Evolutionary conservation across 2,888 invertebrate genomes (phyloP), one percentile per base, ranked within the genome.

Genomic region (Cynaeus angustus): DNA sequence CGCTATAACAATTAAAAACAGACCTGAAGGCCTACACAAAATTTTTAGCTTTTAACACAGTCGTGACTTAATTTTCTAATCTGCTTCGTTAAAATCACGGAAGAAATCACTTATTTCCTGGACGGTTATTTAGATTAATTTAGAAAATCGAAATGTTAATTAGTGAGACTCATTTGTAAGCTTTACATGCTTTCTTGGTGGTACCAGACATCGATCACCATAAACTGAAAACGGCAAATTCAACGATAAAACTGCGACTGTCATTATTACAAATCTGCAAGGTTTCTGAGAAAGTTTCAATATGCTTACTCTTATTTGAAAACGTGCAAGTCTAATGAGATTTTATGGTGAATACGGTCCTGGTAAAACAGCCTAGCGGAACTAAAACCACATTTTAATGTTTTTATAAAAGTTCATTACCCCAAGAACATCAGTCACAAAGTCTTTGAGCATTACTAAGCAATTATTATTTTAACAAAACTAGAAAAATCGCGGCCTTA

Each of bases 301-400:
- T 52, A 52, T 59, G 66, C 66, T 67, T 67, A 67, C 48, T 67
- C 66, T 66, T 66, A 66, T 66, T 66, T 66, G 62, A 68, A 55
- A 62, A 62, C 62, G 68, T 68, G 68, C 68, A 68, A 48, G 53
- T 68, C 68, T 68, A 68, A 68, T 56, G 68, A 68, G 62, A 68
- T 68, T 69, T 70, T 61, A 50, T 66, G 70, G 66, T 64, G 66
- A 66, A 61, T 70, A 70, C 70, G 70, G 70, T 66, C 70, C 66
- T 70, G 70, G 56, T 64, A 56, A 48, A 61, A 56, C 45, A 68
- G 45, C 56, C 59, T 71, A 68, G 71, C 71, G 71, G 71, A 71
- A 71, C 71, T 68, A 71, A 71, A 71, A 71, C 71, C 67, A 71
- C 71, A 65, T 68, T 71, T 71, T 71, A 64, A 71, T 71, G 71